These are phyloP conservation scores for Notolepis coatsorum DNA, from an alignment of 2,797 vertebrate species.

Conservation along the genomic window DNA sequence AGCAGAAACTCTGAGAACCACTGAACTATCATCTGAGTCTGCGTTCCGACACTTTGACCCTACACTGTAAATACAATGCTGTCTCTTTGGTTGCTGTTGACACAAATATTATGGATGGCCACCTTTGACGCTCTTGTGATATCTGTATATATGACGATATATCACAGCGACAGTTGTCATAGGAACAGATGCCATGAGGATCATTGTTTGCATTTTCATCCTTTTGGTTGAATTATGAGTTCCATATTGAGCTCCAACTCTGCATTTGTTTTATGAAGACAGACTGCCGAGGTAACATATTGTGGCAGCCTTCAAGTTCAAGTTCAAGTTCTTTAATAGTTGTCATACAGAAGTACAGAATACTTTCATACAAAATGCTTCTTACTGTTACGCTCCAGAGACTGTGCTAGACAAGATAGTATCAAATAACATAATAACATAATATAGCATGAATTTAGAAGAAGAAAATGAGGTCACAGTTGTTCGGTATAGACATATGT, in stretches of 20 bases:
- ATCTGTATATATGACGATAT: constrained; percentile 3
- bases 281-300: neutral
- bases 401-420: too few relatives aligned
- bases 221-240: constrained; percentile 25
- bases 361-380: too few relatives aligned
- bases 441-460: too few relatives aligned
- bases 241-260: constrained; percentile 16
- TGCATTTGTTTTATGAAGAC: constrained; percentile 15
- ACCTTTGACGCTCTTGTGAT: constrained; percentile 36
- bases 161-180: constrained; percentile 26
- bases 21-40: constrained; percentile 48
- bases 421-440: too few relatives aligned
- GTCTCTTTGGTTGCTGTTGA: constrained; percentile 19
- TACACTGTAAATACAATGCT: constrained; percentile 35
- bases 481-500: too few relatives aligned
- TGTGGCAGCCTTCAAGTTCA: too few relatives aligned
- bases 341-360: too few relatives aligned
- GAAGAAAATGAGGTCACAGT: too few relatives aligned
- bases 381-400: too few relatives aligned
- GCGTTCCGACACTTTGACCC: constrained; percentile 15
- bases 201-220: constrained; percentile 43
- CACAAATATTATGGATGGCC: constrained; percentile 13
- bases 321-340: too few relatives aligned
- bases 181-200: constrained; percentile 15
- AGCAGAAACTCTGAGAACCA: constrained; percentile 31